Evolutionary conservation across 2,888 invertebrate species (phyloP), one percentile per base, ranked within the genome.

Genomic region (Sarcophaga rosellei): DNA sequence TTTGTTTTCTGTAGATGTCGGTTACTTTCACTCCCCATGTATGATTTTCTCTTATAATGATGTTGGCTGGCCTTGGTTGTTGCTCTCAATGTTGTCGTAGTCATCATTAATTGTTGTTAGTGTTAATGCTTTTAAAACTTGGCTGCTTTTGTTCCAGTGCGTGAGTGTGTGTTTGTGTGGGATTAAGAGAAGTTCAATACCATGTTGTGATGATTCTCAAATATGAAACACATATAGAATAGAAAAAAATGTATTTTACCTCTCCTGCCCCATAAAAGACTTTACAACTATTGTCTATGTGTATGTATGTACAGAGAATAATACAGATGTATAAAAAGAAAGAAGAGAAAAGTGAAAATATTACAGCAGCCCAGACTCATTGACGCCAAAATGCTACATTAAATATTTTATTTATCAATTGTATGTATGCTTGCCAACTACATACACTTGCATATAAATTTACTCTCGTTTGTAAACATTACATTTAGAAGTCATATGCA

Each of bases 321-420:
- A 8, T 1, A 35, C 35, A 35, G 35, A 35, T 35, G 35, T 35
- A 35, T 35, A 35, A 35, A 8, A 35, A 35, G 8, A 35, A 35
- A 35, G 10, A 35, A 77, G 47, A 25, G 45, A 21, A 68, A 66
- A 25, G n/a, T 65, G 25, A 44, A 77, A 77, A 20, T n/a, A 59
- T 75, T 23, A 53, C 44, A 12, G 68, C 59, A 44, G 77, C 66
- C 59, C 65, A 84, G 84, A 75, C 84, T 59, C 59, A 66, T 72
- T 70, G 80, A 68, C 84, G 75, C 65, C 76, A 72, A 80, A 76
- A 44, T 53, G 76, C 45, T 80, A 61, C n/a, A 66, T 80, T 76
- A 63, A 78, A 83, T 83, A 69, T 69, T 74, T 78, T 74, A 68
- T 83, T 83, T 73, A 72, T 61, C 35, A 35, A 35, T 21, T 35